These are phyloP conservation scores for Anguilla obscura DNA, from an alignment of 2,797 vertebrate genomes.

Conservation along the genomic window DNA sequence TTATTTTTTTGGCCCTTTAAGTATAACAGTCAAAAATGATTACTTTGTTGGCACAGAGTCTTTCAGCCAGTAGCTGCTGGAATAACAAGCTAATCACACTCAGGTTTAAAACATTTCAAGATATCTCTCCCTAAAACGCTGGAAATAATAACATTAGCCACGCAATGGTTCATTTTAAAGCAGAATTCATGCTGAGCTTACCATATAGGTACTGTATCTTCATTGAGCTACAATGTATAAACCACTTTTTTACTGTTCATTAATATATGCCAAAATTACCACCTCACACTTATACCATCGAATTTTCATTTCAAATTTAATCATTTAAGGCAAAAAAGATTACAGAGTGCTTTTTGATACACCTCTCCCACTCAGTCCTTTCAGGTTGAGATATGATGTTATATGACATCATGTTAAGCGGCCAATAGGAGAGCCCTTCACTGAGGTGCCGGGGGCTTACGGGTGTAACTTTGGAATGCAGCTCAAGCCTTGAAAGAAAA, in stretches of 20 bases:
- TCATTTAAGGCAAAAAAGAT: neutral
- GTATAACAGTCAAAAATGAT: no score
- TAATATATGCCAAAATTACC: no score
- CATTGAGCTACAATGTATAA: neutral
- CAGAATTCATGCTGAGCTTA: neutral
- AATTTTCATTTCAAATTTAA: no score
- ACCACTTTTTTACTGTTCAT: neutral
- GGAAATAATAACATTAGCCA: neutral
- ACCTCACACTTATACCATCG: no score
- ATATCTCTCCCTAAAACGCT: neutral
- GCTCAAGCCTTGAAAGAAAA: neutral
- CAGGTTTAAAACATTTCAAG: neutral
- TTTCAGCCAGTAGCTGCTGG: neutral
- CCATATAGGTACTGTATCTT: neutral
- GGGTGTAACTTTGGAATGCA: neutral
- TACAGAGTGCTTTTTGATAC: neutral
- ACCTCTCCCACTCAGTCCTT: neutral
- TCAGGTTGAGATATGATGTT: neutral
- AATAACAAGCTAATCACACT: neutral
- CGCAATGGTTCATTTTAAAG: neutral
- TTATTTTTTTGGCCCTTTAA: no score
- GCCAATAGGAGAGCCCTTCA: neutral
- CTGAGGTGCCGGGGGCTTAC: neutral
- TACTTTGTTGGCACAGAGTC: no score
- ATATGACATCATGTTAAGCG: neutral